These are phyloP conservation scores for Anastatus disparis DNA, from an alignment of 1,140 invertebrate species.

Conservation along the genomic window DNA sequence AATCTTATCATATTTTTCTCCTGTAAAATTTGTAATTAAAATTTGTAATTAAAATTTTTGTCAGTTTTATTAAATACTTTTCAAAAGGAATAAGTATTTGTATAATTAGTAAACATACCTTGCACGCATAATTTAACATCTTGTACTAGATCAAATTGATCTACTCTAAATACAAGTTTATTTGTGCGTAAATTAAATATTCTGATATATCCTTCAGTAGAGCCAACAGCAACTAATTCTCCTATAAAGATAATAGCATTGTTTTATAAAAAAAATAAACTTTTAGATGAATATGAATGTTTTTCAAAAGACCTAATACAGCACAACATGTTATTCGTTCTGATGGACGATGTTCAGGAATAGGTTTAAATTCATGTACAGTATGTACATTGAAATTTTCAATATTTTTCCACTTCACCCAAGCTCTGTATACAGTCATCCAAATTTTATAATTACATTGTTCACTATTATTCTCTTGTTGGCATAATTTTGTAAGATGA, in stretches of 20 bases:
- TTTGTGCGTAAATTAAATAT: constrained; percentile 33
- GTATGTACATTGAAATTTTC: constrained; percentile 17
- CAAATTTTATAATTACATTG: constrained; percentile 37
- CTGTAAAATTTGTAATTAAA: background rate
- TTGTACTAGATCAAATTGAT: constrained; percentile 34
- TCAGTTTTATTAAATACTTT: constrained; percentile 21
- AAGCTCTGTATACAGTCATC: constrained; percentile 41
- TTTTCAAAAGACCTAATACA: constrained; percentile 40
- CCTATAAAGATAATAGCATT: constrained; percentile 29
- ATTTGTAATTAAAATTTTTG: background rate
- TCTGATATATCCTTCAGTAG: constrained; percentile 43
- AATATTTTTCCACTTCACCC: constrained; percentile 41
- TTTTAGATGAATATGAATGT: no score
- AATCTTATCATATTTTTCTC: constrained; percentile 20
- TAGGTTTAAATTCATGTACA: constrained; percentile 23
- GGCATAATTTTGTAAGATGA: background rate
- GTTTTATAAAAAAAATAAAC: background rate
- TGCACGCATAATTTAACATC: constrained; percentile 37
- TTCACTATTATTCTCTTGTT: background rate
- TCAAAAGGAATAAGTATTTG: no score
- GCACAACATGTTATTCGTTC: constrained; percentile 43
- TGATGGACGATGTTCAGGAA: constrained; percentile 3
- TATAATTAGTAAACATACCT: constrained; percentile 27
- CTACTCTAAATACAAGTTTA: constrained; percentile 17
- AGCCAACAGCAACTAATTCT: constrained; percentile 42